Evolutionary conservation across 2,113 vertebrate species (phyloP).

Genomic region (Toxostoma redivivum): DNA sequence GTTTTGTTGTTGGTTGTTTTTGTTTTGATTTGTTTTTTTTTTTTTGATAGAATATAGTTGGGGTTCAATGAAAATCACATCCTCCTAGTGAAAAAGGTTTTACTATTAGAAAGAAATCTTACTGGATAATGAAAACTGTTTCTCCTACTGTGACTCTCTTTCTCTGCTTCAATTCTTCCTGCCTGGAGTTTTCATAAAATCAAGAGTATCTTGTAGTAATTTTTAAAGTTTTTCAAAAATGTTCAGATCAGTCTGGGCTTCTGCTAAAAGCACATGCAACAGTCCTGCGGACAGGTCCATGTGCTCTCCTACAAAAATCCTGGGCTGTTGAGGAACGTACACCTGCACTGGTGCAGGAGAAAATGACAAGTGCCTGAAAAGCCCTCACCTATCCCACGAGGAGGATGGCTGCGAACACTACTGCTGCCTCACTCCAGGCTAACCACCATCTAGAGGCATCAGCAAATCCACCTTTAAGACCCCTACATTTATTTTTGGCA

Average conservation of each 20-base stretch:
- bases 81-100: background rate
- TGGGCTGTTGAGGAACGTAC: background rate
- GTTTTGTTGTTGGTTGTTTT: background rate
- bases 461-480: background rate
- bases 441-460: background rate
- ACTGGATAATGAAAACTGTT: constrained; percentile 2
- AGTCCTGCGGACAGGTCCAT: background rate
- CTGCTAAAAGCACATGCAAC: background rate
- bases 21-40: no score
- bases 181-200: constrained; percentile 27
- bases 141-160: background rate
- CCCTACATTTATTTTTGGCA: background rate
- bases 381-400: background rate
- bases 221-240: background rate
- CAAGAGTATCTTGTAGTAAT: background rate
- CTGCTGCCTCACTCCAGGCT: background rate
- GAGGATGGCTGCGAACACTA: rapidly evolving
- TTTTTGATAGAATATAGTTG: constrained; percentile 9
- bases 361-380: constrained; percentile 1
- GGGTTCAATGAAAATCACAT: background rate
- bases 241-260: background rate
- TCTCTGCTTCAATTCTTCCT: background rate
- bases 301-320: background rate
- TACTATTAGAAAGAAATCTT: background rate
- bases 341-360: background rate